Evolutionary conservation across 2,888 invertebrate species (phyloP).

Genomic region (Perizoma flavofasciatum): DNA sequence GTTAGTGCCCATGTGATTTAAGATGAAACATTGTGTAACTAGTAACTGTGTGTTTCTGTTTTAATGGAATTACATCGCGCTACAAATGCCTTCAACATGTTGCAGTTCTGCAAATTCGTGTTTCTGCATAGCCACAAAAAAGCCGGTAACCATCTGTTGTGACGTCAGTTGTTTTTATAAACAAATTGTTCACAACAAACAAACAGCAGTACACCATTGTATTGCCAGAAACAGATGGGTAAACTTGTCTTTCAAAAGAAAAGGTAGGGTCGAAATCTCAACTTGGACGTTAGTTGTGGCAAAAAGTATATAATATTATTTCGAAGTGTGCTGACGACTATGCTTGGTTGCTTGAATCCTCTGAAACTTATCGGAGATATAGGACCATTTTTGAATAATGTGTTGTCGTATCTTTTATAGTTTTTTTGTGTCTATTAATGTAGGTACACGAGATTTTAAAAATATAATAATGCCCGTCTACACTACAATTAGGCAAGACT

Average conservation of each 20-base stretch:
- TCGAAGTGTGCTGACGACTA: conserved; percentile 3
- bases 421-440: conserved; percentile 5
- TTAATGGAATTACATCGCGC: neutral
- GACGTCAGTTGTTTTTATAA: conserved; percentile 26
- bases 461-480: too few species aligned
- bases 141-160: conserved; percentile 27
- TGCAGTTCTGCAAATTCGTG: conserved; percentile 4
- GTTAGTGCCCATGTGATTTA: conserved; percentile 21
- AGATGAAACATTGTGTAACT: conserved; percentile 17
- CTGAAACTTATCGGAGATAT: neutral
- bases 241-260: conserved; percentile 13
- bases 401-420: conserved; percentile 13
- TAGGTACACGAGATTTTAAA: neutral
- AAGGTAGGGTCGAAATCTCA: conserved; percentile 18
- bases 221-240: conserved; percentile 21
- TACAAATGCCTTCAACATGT: conserved; percentile 3
- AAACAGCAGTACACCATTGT: conserved; percentile 29
- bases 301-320: neutral
- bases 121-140: conserved; percentile 15
- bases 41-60: neutral
- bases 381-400: neutral
- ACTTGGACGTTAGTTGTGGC: conserved; percentile 4
- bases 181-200: conserved; percentile 23
- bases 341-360: neutral
- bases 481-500: too few species aligned